Evolutionary conservation across 2,113 vertebrate genomes (phyloP).

Genomic region (Alouatta palliata): DNA sequence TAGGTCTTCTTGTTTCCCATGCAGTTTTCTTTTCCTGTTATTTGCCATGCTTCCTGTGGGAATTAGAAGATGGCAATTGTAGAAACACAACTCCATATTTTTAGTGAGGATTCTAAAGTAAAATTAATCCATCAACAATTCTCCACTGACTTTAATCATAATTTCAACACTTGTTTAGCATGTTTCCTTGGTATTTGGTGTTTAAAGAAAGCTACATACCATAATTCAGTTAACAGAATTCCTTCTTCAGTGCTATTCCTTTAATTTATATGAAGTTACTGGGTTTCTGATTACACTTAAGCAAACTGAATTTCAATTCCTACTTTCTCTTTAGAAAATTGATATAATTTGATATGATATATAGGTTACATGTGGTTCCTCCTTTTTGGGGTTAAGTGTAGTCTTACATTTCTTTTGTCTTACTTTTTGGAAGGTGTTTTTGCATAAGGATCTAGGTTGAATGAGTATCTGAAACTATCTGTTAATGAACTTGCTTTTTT

Average conservation of each 20-base stretch:
- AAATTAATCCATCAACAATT: constrained; percentile 27
- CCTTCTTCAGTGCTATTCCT: neutral
- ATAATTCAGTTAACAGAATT: neutral
- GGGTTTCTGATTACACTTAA: constrained; percentile 3
- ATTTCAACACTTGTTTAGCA: constrained; percentile 40
- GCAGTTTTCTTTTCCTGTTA: constrained; percentile 56
- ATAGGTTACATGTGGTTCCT: constrained; percentile 27
- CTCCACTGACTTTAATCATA: neutral
- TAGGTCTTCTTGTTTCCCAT: constrained; percentile 48
- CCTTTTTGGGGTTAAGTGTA: constrained; percentile 21
- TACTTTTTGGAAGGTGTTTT: constrained; percentile 39
- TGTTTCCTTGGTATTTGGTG: neutral
- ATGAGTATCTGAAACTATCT: constrained; percentile 59
- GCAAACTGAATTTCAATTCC: constrained; percentile 38
- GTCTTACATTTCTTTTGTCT: constrained; percentile 30
- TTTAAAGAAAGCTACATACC: constrained; percentile 14
- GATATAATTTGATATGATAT: neutral
- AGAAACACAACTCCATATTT: constrained; percentile 45
- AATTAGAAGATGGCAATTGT: constrained; percentile 62
- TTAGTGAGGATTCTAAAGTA: constrained; percentile 12
- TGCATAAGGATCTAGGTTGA: constrained; percentile 63
- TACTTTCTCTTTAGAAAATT: constrained; percentile 40
- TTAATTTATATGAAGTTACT: constrained; percentile 38
- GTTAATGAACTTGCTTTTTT: constrained; percentile 78
- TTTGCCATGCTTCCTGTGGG: constrained; percentile 50